Conservation (phyloP, 2,797 vertebrate genomes). For the Rostrhamus sociabilis region DNA sequence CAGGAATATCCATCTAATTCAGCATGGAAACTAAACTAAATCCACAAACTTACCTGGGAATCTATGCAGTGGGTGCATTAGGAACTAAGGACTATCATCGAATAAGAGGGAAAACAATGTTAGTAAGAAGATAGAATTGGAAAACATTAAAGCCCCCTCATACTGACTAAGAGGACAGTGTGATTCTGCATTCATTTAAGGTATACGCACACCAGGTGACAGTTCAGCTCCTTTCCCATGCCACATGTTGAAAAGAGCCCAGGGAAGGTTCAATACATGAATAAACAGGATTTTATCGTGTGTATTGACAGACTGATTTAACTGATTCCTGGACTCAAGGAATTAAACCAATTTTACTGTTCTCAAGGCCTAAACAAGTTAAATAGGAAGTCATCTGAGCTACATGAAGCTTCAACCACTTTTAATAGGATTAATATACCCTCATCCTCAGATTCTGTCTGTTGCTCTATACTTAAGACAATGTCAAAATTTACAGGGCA, state of each 20-base stretch:
- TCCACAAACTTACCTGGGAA: not conserved
- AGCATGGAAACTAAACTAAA: not conserved
- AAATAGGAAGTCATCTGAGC: not conserved
- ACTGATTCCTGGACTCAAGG: not conserved
- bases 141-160: not conserved
- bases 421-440: not conserved
- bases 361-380: not conserved
- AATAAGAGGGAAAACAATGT: not conserved
- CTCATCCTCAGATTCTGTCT: not conserved
- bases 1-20: not conserved
- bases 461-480: not conserved
- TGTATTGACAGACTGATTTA: not conserved
- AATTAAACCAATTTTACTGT: not conserved
- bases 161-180: not conserved
- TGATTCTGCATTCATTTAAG: not conserved
- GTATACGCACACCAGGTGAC: not conserved
- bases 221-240: not conserved
- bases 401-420: not conserved
- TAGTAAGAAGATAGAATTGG: not conserved
- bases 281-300: not conserved
- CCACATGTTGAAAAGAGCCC: not conserved
- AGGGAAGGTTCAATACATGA: not conserved
- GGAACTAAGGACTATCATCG: not conserved
- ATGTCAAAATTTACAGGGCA: not conserved
- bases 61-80: not conserved